Conservation (phyloP, 2,797 vertebrate genomes). For the Phyllotis vaccarum region DNA sequence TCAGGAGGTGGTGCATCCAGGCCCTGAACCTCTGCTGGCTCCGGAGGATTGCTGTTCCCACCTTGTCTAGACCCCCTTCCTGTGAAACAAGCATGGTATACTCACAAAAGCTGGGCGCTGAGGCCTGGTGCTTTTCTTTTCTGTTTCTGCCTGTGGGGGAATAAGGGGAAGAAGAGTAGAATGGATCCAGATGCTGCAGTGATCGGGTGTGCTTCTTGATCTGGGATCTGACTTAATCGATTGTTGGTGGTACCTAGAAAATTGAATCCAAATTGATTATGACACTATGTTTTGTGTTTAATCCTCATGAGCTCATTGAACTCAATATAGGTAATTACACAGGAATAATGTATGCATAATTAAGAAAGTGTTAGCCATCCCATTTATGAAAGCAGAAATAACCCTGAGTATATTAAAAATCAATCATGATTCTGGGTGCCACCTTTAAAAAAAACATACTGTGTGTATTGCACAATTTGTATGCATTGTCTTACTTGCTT, state of each 20-base stretch:
- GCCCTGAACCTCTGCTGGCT: neutral
- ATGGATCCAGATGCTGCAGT: neutral
- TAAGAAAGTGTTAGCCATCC: neutral
- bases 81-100: neutral
- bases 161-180: neutral
- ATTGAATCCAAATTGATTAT: slow-evolving; percentile 35
- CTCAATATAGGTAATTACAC: neutral
- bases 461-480: neutral
- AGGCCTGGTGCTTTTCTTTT: neutral
- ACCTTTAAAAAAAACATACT: neutral
- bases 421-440: neutral
- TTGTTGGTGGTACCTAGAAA: slow-evolving; percentile 5
- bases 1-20: neutral
- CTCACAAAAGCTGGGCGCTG: neutral
- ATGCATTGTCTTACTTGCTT: neutral
- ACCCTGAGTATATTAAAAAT: slow-evolving; percentile 36
- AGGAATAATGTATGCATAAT: slow-evolving; percentile 8
- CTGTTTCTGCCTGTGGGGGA: slow-evolving; percentile 19
- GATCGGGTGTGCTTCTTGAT: slow-evolving; percentile 49
- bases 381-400: slow-evolving; percentile 38
- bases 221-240: slow-evolving; percentile 56
- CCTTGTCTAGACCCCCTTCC: neutral
- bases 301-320: neutral
- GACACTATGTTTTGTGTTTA: slow-evolving; percentile 40
- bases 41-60: neutral